These are phyloP conservation scores for Agrotis ipsilon DNA, from an alignment of 2,888 invertebrate genomes.

Conservation along the genomic window DNA sequence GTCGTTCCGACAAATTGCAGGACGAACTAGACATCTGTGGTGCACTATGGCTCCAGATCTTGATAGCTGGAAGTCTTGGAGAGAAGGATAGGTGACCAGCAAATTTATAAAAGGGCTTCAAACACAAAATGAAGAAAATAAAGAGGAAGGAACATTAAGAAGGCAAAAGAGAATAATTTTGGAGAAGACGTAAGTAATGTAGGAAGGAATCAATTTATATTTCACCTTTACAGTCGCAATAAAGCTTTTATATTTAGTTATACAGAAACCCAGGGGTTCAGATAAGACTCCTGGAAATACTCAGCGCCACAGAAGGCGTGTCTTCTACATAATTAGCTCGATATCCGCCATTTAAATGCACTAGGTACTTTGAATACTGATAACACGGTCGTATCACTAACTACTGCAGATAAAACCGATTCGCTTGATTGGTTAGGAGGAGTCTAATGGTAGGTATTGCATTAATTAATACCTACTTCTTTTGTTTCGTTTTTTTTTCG, in stretches of 20 bases:
- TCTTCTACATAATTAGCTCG: constrained; percentile 75
- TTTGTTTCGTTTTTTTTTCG: too few relatives aligned
- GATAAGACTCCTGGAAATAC: constrained; percentile 43
- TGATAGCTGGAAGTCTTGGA: too few relatives aligned
- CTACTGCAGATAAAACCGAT: constrained; percentile 68
- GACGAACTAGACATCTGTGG: too few relatives aligned
- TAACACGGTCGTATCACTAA: constrained; percentile 62
- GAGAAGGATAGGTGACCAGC: too few relatives aligned
- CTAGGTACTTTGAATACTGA: constrained; percentile 73
- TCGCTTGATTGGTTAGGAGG: constrained; percentile 70
- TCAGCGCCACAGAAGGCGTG: constrained; percentile 70
- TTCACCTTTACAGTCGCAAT: constrained; percentile 2
- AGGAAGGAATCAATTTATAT: neutral
- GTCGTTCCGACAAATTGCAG: too few relatives aligned
- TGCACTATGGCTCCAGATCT: too few relatives aligned
- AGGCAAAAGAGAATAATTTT: neutral
- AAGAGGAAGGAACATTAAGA: neutral
- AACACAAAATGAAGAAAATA: too few relatives aligned
- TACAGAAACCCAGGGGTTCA: constrained; percentile 32
- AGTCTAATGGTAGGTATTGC: constrained; percentile 24
- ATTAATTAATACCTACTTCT: constrained; percentile 32
- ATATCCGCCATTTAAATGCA: constrained; percentile 82
- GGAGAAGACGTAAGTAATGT: neutral
- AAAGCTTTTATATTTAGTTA: constrained; percentile 36
- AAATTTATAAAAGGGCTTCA: too few relatives aligned